Evolutionary conservation across 2,113 vertebrate species (phyloP).

Genomic region (Hypomesus transpacificus): DNA sequence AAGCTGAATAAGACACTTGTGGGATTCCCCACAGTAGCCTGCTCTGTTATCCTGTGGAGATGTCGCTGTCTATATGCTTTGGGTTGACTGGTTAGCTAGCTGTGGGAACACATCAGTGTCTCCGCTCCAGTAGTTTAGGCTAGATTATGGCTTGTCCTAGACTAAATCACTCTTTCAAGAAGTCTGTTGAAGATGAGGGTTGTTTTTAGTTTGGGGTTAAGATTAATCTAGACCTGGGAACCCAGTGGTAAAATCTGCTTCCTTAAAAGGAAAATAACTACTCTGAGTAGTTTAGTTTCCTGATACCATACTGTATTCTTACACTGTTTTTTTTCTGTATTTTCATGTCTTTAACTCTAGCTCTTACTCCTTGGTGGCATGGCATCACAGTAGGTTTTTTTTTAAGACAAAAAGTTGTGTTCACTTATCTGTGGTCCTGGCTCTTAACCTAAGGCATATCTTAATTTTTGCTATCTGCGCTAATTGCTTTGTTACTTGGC

Average conservation of each 20-base stretch:
- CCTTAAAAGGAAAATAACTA: slow-evolving; percentile 55
- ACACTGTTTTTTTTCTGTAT: slow-evolving; percentile 21
- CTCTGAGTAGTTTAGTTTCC: slow-evolving; percentile 43
- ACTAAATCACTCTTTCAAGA: too few species aligned
- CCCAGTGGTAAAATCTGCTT: slow-evolving; percentile 29
- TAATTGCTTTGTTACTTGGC: neutral
- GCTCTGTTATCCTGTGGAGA: slow-evolving; percentile 39
- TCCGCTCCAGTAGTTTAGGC: too few species aligned
- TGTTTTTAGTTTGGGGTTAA: too few species aligned
- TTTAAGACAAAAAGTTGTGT: slow-evolving; percentile 20
- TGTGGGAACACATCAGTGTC: too few species aligned
- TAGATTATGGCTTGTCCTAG: too few species aligned
- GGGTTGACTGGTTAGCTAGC: too few species aligned
- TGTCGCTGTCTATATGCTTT: neutral
- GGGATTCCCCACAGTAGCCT: slow-evolving; percentile 38
- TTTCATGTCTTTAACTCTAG: slow-evolving; percentile 2
- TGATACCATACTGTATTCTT: slow-evolving; percentile 10
- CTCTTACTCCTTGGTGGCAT: slow-evolving; percentile 1
- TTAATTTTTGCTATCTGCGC: slow-evolving; percentile 16
- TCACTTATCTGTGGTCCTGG: slow-evolving; percentile 5
- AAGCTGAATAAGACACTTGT: slow-evolving; percentile 40
- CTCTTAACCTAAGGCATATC: slow-evolving; percentile 14
- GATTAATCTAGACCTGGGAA: too few species aligned
- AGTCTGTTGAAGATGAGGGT: too few species aligned
- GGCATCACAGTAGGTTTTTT: neutral